A percentile compares a stretch with the other conserved stretches of the same genome.
phyloP scores from a whole-genome alignment of 2,888 invertebrate genomes.

The Gymnosoma rotundatum region DNA sequence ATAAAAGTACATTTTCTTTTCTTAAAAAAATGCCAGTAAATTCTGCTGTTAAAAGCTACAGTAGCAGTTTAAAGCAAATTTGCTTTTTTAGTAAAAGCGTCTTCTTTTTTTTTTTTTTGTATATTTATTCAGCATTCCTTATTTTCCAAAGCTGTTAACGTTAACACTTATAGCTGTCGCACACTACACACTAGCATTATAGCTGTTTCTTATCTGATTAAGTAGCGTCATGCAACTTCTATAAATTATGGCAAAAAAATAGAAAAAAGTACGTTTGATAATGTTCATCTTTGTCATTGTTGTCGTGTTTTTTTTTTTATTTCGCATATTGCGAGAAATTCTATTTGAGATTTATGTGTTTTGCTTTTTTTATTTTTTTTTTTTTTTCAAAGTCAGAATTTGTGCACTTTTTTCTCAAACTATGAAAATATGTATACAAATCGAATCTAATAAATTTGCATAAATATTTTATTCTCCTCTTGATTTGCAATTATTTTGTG shows the following conservation, averaged over 20 bases:
- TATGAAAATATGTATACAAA: slow-evolving; percentile 13
- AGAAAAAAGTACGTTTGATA: slow-evolving; percentile 4
- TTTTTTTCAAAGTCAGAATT: slow-evolving; percentile 18
- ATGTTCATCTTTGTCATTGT: slow-evolving; percentile 46
- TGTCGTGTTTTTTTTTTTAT: not conserved
- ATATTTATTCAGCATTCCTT: not conserved
- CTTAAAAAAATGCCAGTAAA: not conserved
- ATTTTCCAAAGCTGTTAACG: not conserved
- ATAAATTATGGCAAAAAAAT: slow-evolving; percentile 57
- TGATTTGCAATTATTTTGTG: slow-evolving; percentile 3
- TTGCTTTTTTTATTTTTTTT: not conserved
- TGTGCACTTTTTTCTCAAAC: slow-evolving; percentile 1
- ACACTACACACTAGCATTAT: not conserved
- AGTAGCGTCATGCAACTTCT: slow-evolving; percentile 65
- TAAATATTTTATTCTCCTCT: slow-evolving; percentile 15
- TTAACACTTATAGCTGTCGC: not conserved
- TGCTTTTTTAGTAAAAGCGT: not conserved
- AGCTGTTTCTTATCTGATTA: slow-evolving; percentile 56
- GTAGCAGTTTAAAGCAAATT: not conserved
- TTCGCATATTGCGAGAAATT: not conserved
- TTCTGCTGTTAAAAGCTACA: not conserved
- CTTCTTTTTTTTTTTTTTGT: not conserved
- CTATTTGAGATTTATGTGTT: not conserved
- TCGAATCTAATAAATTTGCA: slow-evolving; percentile 30
- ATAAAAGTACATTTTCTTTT: no score